These are phyloP conservation scores for Paramuricea clavata DNA, from an alignment of 92 coral and sea anemone genomes.

Conservation along the genomic window DNA sequence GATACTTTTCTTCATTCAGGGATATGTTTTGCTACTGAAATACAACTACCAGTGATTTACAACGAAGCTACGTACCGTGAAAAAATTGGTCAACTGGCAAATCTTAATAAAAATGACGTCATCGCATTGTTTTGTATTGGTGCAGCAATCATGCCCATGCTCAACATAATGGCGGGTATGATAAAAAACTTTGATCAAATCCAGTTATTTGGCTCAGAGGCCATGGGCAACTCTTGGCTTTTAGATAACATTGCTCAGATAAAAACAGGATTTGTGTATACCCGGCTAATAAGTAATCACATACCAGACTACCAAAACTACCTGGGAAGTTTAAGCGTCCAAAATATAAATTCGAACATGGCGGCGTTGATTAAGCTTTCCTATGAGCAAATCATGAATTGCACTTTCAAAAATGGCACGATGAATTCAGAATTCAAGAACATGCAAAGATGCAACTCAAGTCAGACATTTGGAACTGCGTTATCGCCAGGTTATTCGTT, in stretches of 20 bases:
- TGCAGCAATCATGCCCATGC: slow-evolving; percentile 64
- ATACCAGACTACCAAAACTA: slow-evolving; percentile 72
- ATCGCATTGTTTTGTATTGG: slow-evolving; percentile 76
- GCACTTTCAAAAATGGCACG: slow-evolving; percentile 26
- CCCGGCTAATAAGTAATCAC: slow-evolving; percentile 70
- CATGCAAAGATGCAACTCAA: neutral
- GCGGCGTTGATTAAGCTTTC: slow-evolving; percentile 84
- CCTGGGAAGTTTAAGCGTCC: slow-evolving; percentile 68
- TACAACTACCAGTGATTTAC: slow-evolving; percentile 58
- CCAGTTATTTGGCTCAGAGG: slow-evolving; percentile 88
- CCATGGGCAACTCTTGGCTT: slow-evolving; percentile 88
- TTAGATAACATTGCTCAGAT: slow-evolving; percentile 69
- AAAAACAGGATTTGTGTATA: slow-evolving; percentile 77
- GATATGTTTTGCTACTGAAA: slow-evolving; percentile 80
- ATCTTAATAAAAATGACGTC: slow-evolving; percentile 69
- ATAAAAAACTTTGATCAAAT: slow-evolving; percentile 59
- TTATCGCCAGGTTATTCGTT: neutral
- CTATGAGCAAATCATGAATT: slow-evolving; percentile 76
- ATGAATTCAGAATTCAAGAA: no score
- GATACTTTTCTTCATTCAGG: slow-evolving; percentile 57
- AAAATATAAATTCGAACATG: slow-evolving; percentile 64
- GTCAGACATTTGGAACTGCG: neutral
- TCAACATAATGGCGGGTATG: slow-evolving; percentile 69
- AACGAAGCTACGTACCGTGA: slow-evolving; percentile 37
- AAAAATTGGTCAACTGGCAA: slow-evolving; percentile 58